phyloP scores from a whole-genome alignment of 2,797 vertebrate genomes.

The Enoplosus armatus region DNA sequence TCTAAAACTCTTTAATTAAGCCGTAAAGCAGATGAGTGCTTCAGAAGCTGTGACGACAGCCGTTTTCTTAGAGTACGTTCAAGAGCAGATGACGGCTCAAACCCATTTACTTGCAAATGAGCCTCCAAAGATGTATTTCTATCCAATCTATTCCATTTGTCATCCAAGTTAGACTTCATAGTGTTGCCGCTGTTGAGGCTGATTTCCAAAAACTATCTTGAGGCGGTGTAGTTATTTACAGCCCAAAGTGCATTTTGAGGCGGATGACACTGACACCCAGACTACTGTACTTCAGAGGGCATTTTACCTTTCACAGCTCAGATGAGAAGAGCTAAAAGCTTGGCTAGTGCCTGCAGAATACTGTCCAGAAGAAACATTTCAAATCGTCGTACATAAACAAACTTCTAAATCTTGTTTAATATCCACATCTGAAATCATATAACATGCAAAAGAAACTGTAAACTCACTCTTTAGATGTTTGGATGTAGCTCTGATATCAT shows the following conservation, averaged over 20 bases:
- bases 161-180: constrained; percentile 32
- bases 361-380: not conserved
- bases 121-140: constrained; percentile 44
- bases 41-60: constrained; percentile 22
- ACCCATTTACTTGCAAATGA: constrained; percentile 71
- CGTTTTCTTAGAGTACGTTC: constrained; percentile 39
- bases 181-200: not conserved
- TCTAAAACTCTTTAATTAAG: constrained; percentile 57
- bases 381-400: not conserved
- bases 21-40: constrained; percentile 46
- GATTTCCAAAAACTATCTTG: constrained; percentile 37
- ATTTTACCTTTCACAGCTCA: constrained; percentile 15
- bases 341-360: not conserved
- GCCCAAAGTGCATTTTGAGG: constrained; percentile 7
- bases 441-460: not conserved
- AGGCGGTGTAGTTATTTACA: constrained; percentile 35
- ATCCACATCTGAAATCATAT: constrained; percentile 6
- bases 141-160: constrained; percentile 52
- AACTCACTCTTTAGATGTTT: constrained; percentile 33
- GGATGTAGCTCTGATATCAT: constrained; percentile 14
- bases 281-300: constrained; percentile 6
- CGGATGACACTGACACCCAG: not conserved
- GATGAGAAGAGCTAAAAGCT: constrained; percentile 15
- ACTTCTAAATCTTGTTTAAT: constrained; percentile 8
- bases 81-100: constrained; percentile 44